These are phyloP conservation scores for Saccostrea echinata DNA, from an alignment of 1,140 invertebrate genomes.

Conservation along the genomic window DNA sequence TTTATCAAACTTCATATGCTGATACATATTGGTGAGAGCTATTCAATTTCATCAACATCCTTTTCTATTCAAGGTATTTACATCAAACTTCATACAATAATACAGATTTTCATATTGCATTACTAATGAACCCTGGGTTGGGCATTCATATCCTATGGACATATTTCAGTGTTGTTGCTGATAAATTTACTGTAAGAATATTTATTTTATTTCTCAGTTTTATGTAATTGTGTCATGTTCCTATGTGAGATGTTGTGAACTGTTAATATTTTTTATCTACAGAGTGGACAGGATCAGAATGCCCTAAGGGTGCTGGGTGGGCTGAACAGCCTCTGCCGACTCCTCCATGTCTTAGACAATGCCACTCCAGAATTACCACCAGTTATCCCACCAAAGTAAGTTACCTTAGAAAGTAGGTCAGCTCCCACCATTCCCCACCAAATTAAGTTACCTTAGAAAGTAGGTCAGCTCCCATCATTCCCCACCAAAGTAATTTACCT, in stretches of 20 bases:
- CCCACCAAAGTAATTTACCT: conserved; percentile 75
- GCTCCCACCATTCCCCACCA: conserved; percentile 59
- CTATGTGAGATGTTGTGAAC: neutral
- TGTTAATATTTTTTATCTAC: conserved; percentile 37
- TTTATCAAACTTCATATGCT: too few species aligned
- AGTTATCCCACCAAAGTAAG: conserved; percentile 77
- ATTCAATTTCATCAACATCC: too few species aligned
- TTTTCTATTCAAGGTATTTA: too few species aligned
- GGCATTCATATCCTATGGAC: too few species aligned
- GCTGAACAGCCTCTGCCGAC: conserved; percentile 81
- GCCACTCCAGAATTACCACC: conserved; percentile 67
- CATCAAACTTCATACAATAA: too few species aligned
- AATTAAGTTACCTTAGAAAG: conserved; percentile 69
- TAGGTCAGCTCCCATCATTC: conserved; percentile 18
- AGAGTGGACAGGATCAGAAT: conserved; percentile 81
- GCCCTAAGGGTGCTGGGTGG: conserved; percentile 82
- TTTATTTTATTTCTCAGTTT: too few species aligned
- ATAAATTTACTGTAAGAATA: too few species aligned
- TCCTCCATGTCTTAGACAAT: conserved; percentile 72
- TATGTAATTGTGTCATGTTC: neutral
- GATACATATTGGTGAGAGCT: too few species aligned
- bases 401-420: neutral
- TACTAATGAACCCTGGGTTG: too few species aligned
- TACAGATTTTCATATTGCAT: too few species aligned
- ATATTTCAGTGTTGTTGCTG: too few species aligned